Evolutionary conservation across 2,113 vertebrate genomes (phyloP), one percentile per base, ranked within the genome.

Genomic region (Barnardius zonarius): DNA sequence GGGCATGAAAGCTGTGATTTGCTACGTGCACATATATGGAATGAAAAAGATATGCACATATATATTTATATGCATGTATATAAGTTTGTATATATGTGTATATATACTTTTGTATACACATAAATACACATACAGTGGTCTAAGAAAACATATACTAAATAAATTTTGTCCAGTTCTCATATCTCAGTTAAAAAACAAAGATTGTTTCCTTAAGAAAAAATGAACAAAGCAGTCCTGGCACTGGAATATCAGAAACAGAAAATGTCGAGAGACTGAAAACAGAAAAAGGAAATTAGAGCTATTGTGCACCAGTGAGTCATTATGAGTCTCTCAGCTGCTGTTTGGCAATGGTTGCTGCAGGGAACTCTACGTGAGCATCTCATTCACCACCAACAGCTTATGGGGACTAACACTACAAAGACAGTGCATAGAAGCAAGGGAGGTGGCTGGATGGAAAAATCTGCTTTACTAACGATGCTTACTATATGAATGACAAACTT

Each of bases 261-360:
- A 97, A 87, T 61, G 67, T 92, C 97, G 92, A 88, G 75, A 95
- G 72, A 80, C 79, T 93, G 87, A 84, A 86, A 94, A 90, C 88
- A 94, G 82, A 89, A 89, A 88, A 41, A 93, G 57, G 74, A 95
- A 97, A 93, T 97, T 89, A 92, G 91, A 94, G 72, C 43, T 97
- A 92, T 83, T 69, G 28, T 92, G 76, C 84, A 96, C 73, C 88
- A 93, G 48, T 96, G 95, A 95, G 92, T 96, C 76, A 81, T 84
- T 94, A 15, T 83, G 93, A 95, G 73, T 90, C 79, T 97, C 79
- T 96, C 93, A 94, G 92, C 83, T 85, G 82, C 84, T 96, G 89
- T 95, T 95, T 96, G 92, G 82, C 93, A 94, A 70, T 77, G 76
- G 31, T 79, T 96, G 77, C 92, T 90, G 66, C 73, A 94, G 86